Conservation (phyloP, 2,797 vertebrate genomes). For the Sylvia borin region DNA sequence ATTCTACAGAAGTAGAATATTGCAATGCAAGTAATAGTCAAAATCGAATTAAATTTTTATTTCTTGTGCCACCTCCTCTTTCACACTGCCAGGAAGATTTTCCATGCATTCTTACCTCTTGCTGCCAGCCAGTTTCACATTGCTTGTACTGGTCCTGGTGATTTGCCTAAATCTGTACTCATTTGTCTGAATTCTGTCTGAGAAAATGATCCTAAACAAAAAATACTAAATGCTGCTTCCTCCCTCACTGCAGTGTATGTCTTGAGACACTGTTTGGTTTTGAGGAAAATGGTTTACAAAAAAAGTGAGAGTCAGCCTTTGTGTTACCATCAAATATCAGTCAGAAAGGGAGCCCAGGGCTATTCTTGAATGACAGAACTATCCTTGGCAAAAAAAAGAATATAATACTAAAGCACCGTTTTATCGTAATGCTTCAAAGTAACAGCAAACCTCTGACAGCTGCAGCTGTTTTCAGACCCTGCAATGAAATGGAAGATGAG, state of each 20-base stretch:
- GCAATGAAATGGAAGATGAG: conserved; percentile 66
- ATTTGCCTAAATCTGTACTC: background rate
- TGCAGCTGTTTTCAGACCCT: conserved; percentile 66
- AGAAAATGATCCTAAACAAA: background rate
- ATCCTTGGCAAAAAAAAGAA: background rate
- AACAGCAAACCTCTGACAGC: conserved; percentile 72
- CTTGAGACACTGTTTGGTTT: background rate
- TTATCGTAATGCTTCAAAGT: conserved; percentile 61
- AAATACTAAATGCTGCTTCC: background rate
- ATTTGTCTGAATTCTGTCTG: background rate
- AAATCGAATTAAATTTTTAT: background rate
- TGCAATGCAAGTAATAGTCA: background rate
- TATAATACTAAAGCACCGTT: background rate
- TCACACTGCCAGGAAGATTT: background rate
- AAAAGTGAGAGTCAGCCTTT: background rate
- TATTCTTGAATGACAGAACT: background rate
- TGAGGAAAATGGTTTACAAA: background rate
- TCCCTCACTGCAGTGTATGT: background rate
- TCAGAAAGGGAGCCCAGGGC: background rate
- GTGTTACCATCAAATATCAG: background rate
- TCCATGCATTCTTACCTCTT: background rate
- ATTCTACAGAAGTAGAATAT: background rate
- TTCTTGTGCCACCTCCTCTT: background rate
- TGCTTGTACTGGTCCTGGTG: background rate
- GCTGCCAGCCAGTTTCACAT: background rate